phyloP scores from a whole-genome alignment of 2,888 invertebrate genomes.

The Holacanthella duospinosa region DNA sequence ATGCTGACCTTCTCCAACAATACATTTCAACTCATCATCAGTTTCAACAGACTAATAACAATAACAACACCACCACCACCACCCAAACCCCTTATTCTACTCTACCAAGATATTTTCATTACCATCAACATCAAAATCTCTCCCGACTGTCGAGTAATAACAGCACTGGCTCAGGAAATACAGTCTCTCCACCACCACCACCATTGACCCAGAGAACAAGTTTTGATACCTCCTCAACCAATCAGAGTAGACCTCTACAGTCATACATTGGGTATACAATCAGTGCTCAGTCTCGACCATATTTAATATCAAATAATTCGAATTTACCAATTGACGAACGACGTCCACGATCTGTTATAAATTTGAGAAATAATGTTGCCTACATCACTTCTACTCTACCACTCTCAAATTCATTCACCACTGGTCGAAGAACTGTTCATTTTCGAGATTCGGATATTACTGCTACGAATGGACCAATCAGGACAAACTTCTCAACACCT shows the following conservation, averaged over 20 bases:
- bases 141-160: neutral
- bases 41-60: neutral
- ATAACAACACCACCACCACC: neutral
- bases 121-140: neutral
- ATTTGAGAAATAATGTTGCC: neutral
- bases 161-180: neutral
- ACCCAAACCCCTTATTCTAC: neutral
- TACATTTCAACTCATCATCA: neutral
- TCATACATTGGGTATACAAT: constrained; percentile 1
- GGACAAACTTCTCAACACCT: neutral
- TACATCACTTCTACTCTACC: constrained; percentile 1
- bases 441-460: neutral
- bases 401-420: neutral
- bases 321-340: neutral
- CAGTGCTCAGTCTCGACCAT: neutral
- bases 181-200: no score
- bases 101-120: neutral
- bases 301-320: neutral
- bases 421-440: neutral
- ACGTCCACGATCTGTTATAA: neutral
- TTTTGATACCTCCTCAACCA: neutral
- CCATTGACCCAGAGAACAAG: no score
- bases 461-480: neutral
- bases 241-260: neutral
- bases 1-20: neutral